Base-by-base conservation (phyloP, 2,113 vertebrate genomes). In the Nerophis ophidion region DNA sequence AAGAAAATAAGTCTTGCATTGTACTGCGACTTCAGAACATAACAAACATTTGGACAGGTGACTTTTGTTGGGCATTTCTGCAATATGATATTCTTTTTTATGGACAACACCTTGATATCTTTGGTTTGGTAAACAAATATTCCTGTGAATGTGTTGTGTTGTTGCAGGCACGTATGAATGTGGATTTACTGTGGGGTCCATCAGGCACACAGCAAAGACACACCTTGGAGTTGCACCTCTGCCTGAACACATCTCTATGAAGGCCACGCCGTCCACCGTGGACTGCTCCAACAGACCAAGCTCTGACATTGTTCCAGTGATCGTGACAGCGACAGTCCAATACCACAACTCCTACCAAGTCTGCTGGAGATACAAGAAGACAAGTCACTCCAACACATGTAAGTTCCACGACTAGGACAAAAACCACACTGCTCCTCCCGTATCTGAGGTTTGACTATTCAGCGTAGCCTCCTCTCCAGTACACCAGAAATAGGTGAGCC, bases 81-180 rank as follows among this genome's bases (percentile, higher is more conserved):
- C 26, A 26, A 26, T 26, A 26, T 26, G 26, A 26, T 26, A 26
- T 26, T 26, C 26, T 26, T 26, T 26, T 26, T 26, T 4, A 26
- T 2, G 26, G 26, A 26, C 26, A 26, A 26, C 26, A 26, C 26
- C 26, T 26, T 26, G 26, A 26, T 26, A 26, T 26, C 26, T 26
- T 26, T 26, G 26, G 2, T 26, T 26, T 26, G 26, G 26, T 26
- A 26, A 26, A 26, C 26, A 26, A 26, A 26, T 26, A 26, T 26
- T 26, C 26, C 26, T 26, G 26, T 26, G 26, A 26, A 26, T 26
- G 26, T 26, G 26, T 26, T 26, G 26, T 26, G 26, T 26, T 26
- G 26, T 26, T 38, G 54, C 54, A 56, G 54, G 54, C 34, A 42
- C 9, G 2, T 56, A 56, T 7, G 54, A 56, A 40, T 56, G 54